Percentiles rank a stretch among this genome's conserved stretches.
These are phyloP conservation scores for Sycophila texana DNA, from an alignment of 2,888 invertebrate species.

Conservation along the genomic window DNA sequence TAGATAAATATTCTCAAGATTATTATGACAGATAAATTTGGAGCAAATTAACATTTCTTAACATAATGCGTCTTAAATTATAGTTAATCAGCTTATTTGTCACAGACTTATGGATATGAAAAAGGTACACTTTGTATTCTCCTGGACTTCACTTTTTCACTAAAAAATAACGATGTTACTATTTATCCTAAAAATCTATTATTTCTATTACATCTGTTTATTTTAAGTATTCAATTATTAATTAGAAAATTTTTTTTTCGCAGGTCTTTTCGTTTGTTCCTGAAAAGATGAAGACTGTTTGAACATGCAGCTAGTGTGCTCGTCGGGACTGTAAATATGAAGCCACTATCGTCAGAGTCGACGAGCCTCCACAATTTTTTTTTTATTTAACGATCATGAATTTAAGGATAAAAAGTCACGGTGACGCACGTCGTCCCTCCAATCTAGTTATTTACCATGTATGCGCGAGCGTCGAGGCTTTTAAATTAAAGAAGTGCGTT, in stretches of 20 bases:
- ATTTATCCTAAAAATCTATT: no score
- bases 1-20: no score
- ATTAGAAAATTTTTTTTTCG: constrained; percentile 5
- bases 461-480: constrained; percentile 48
- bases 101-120: no score
- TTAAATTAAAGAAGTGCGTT: constrained; percentile 45
- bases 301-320: constrained; percentile 34
- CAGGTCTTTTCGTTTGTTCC: constrained; percentile 46
- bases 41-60: no score
- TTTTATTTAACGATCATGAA: constrained; percentile 27
- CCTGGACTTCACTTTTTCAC: no score
- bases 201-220: not conserved
- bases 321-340: constrained; percentile 42
- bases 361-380: constrained; percentile 8
- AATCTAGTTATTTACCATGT: constrained; percentile 44
- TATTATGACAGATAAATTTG: no score
- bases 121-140: no score
- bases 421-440: constrained; percentile 19
- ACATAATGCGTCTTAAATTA: no score
- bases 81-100: no score
- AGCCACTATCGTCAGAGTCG: not conserved
- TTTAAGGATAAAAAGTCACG: constrained; percentile 29
- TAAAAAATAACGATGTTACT: no score
- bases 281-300: constrained; percentile 48
- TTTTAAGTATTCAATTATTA: not conserved